Conservation (phyloP, 2,888 invertebrate genomes). For the Drosophila nigricruria region DNA sequence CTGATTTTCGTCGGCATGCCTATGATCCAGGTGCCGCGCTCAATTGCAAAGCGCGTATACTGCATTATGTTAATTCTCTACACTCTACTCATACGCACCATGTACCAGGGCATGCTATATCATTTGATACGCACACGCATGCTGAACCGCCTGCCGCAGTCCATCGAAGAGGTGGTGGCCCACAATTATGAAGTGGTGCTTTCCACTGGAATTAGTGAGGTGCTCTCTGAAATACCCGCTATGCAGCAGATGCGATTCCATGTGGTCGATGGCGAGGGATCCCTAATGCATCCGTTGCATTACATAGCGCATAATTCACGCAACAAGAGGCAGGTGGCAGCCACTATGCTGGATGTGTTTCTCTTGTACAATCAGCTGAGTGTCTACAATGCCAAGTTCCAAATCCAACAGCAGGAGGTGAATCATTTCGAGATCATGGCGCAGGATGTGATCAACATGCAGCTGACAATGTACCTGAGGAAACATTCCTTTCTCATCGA, state of each 20-base stretch:
- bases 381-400: not conserved
- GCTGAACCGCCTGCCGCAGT: conserved; percentile 50
- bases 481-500: conserved; percentile 75
- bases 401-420: not conserved
- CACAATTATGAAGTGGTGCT: conserved; percentile 49
- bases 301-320: conserved; percentile 27
- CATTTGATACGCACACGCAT: conserved; percentile 69
- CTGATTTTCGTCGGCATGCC: conserved; percentile 61
- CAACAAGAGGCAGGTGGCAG: conserved; percentile 29
- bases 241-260: conserved; percentile 44
- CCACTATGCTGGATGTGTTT: conserved; percentile 44
- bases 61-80: conserved; percentile 57
- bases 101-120: conserved; percentile 76
- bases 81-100: conserved; percentile 72
- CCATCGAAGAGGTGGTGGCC: conserved; percentile 52
- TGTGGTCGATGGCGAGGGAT: conserved; percentile 1
- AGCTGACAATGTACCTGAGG: conserved; percentile 63
- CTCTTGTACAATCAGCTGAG: conserved; percentile 43
- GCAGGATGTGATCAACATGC: conserved; percentile 51
- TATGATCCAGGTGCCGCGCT: conserved; percentile 29
- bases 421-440: conserved; percentile 50
- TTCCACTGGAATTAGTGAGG: conserved; percentile 28
- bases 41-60: conserved; percentile 44
- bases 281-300: conserved; percentile 18
- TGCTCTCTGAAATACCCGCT: conserved; percentile 43